These are phyloP conservation scores for Harpalus rufipes DNA, from an alignment of 2,888 invertebrate species.

Conservation along the genomic window DNA sequence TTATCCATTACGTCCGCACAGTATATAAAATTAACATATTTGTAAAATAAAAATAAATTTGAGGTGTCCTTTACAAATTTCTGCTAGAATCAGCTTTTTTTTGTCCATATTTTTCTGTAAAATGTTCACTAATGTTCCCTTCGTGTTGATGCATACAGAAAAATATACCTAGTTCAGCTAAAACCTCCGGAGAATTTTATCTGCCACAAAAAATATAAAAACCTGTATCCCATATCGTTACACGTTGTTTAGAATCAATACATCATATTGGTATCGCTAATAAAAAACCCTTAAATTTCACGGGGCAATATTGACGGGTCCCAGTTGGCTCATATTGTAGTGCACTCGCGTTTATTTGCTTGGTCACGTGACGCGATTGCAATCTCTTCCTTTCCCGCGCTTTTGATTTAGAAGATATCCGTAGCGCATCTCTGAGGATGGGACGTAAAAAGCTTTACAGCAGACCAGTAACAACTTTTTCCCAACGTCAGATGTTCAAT, in stretches of 20 bases:
- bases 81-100: not conserved
- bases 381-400: conserved; percentile 36
- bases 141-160: conserved; percentile 10
- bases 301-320: conserved; percentile 29
- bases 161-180: conserved; percentile 5
- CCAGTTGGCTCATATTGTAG: conserved; percentile 23
- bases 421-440: conserved; percentile 16
- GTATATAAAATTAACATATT: not conserved
- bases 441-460: conserved; percentile 49
- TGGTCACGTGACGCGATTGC: conserved; percentile 52
- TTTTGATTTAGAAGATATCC: conserved; percentile 53
- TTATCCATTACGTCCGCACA: too few relatives aligned
- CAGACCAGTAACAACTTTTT: conserved; percentile 52
- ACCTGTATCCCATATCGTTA: conserved; percentile 17
- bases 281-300: conserved; percentile 38
- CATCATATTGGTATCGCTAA: conserved; percentile 32
- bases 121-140: not conserved
- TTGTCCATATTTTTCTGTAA: not conserved
- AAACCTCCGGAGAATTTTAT: conserved; percentile 1
- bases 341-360: conserved; percentile 35
- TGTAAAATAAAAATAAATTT: not conserved
- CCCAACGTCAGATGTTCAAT: conserved; percentile 7
- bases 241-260: conserved; percentile 41
- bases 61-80: not conserved
- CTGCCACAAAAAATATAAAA: conserved; percentile 14